Evolutionary conservation across 2,888 invertebrate species (phyloP).

Genomic region (Mythimna impura): DNA sequence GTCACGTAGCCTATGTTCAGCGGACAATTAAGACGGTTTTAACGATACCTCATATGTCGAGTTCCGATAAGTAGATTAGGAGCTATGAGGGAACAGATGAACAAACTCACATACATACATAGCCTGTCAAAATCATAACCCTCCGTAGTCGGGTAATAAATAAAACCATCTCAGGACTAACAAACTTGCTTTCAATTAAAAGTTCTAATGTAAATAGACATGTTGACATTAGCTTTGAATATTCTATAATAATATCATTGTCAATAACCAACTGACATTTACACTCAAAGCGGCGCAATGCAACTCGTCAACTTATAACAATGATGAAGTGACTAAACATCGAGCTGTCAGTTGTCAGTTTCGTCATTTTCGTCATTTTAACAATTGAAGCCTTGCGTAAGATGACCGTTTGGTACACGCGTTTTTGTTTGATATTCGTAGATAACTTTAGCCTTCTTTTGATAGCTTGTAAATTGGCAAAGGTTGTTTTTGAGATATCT

Average conservation of each 20-base stretch:
- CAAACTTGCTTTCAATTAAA: background rate
- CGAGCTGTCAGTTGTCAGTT: conserved; percentile 73
- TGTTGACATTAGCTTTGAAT: background rate
- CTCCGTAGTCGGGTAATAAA: too few species aligned
- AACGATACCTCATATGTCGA: too few species aligned
- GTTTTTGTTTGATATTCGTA: conserved; percentile 18
- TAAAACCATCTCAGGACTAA: background rate
- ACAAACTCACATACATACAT: too few species aligned
- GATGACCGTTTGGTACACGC: conserved; percentile 10
- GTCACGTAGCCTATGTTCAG: too few species aligned
- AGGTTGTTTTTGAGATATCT: background rate
- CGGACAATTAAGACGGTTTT: too few species aligned
- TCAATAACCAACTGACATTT: conserved; percentile 41
- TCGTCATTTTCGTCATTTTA: conserved; percentile 70
- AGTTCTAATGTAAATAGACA: background rate
- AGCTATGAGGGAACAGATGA: too few species aligned
- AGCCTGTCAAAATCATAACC: too few species aligned
- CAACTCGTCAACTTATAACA: conserved; percentile 46
- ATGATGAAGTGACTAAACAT: conserved; percentile 61
- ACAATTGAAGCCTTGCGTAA: conserved; percentile 53
- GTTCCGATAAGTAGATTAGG: too few species aligned
- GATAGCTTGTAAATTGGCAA: background rate
- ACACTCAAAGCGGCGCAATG: conserved; percentile 25
- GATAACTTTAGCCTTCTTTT: conserved; percentile 30
- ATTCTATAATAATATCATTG: background rate